Evolutionary conservation across 1,140 invertebrate genomes (phyloP).

Genomic region (Lithobius niger): DNA sequence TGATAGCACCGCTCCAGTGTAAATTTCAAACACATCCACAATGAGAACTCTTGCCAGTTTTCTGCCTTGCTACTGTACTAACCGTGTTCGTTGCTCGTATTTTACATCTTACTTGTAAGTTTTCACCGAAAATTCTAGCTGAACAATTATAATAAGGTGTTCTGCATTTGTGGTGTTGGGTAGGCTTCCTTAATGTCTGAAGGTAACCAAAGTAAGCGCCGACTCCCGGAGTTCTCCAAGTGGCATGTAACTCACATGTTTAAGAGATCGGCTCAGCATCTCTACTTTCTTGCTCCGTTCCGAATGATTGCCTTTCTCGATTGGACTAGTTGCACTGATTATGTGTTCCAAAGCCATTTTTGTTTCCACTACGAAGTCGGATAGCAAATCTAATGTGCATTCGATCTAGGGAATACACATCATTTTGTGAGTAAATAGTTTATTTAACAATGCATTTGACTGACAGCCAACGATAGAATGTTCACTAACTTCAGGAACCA

Average conservation of each 20-base stretch:
- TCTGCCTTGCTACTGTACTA: too few species aligned
- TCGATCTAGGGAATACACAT: constrained; percentile 32
- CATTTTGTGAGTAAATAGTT: neutral
- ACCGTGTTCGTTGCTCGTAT: too few species aligned
- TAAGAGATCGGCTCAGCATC: constrained; percentile 35
- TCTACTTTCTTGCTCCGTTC: constrained; percentile 23
- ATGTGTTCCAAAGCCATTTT: constrained; percentile 40
- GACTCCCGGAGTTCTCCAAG: too few species aligned
- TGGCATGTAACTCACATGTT: constrained; percentile 37
- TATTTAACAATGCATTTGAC: neutral
- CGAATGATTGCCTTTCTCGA: constrained; percentile 16
- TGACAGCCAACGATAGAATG: neutral
- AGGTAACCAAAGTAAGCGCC: too few species aligned
- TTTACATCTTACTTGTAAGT: too few species aligned
- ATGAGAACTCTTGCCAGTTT: too few species aligned
- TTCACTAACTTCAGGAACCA: constrained; percentile 41
- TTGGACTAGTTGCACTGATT: constrained; percentile 32
- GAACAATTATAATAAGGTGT: too few species aligned
- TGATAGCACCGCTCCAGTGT: too few species aligned
- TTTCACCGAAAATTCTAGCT: too few species aligned
- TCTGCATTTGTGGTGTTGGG: too few species aligned
- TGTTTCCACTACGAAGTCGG: constrained; percentile 36
- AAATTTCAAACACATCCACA: too few species aligned
- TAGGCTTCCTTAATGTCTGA: too few species aligned
- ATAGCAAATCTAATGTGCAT: constrained; percentile 37